phyloP scores from a whole-genome alignment of 1,140 invertebrate species.

The Sipha flava region DNA sequence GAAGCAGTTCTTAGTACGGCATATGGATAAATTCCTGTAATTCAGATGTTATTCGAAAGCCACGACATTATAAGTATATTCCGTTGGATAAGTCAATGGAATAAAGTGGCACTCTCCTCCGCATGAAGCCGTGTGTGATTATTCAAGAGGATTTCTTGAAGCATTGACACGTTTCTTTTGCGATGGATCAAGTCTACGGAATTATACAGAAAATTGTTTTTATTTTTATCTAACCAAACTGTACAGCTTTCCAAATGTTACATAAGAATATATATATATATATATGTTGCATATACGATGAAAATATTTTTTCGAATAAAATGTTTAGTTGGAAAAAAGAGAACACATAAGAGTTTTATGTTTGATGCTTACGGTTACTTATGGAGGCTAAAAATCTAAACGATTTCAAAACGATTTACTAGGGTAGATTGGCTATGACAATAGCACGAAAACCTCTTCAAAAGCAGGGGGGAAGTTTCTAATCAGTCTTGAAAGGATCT shows the following conservation, averaged over 20 bases:
- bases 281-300: too few relatives aligned
- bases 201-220: background rate
- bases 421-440: background rate
- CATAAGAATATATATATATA: background rate
- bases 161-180: background rate
- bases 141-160: background rate
- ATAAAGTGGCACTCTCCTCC: background rate
- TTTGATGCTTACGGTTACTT: background rate
- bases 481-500: background rate
- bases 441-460: background rate
- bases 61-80: background rate
- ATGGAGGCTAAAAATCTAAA: background rate
- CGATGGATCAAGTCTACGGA: background rate
- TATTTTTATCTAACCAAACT: background rate
- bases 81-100: background rate
- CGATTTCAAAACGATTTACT: background rate
- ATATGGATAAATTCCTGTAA: background rate
- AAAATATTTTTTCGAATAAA: background rate
- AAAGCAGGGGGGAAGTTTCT: background rate
- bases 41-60: background rate
- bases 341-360: background rate
- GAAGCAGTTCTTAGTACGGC: background rate
- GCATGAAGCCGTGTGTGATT: background rate
- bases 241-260: background rate
- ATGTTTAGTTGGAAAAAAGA: background rate